phyloP scores from a whole-genome alignment of 1,140 invertebrate species.

The Arion vulgaris region DNA sequence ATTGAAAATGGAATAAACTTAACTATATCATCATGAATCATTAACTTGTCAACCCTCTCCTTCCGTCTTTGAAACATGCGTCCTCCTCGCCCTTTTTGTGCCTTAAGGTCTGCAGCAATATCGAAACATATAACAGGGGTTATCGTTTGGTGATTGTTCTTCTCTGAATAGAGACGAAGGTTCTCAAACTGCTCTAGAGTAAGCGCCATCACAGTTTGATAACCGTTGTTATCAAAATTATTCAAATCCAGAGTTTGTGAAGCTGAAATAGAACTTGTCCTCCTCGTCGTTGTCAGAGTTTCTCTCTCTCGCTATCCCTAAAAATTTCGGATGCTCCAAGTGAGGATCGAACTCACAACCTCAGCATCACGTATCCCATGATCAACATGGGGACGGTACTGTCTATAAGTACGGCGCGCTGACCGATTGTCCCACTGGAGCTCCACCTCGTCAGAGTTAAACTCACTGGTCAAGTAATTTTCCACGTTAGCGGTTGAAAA shows the following conservation, averaged over 20 bases:
- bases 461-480: conserved; percentile 55
- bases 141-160: conserved; percentile 53
- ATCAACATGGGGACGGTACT: no score
- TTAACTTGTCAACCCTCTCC: conserved; percentile 88
- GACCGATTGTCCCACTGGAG: no score
- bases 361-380: no score
- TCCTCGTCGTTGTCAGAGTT: no score
- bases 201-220: conserved; percentile 54
- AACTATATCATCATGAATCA: conserved; percentile 81
- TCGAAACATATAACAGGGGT: conserved; percentile 56
- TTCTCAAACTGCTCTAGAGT: conserved; percentile 59
- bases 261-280: conserved; percentile 35
- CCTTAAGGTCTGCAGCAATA: conserved; percentile 59
- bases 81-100: conserved; percentile 76
- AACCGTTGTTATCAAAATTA: conserved; percentile 44
- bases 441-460: conserved; percentile 46
- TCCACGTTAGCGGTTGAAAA: conserved; percentile 51
- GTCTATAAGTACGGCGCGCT: no score
- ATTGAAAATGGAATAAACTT: conserved; percentile 48
- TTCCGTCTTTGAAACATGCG: conserved; percentile 89
- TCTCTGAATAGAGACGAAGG: conserved; percentile 51
- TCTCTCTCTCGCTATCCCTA: no score
- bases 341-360: no score
- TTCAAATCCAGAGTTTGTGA: conserved; percentile 56
- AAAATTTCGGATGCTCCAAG: no score